Conservation (phyloP, 2,113 vertebrate species). For the Stercorarius parasiticus region DNA sequence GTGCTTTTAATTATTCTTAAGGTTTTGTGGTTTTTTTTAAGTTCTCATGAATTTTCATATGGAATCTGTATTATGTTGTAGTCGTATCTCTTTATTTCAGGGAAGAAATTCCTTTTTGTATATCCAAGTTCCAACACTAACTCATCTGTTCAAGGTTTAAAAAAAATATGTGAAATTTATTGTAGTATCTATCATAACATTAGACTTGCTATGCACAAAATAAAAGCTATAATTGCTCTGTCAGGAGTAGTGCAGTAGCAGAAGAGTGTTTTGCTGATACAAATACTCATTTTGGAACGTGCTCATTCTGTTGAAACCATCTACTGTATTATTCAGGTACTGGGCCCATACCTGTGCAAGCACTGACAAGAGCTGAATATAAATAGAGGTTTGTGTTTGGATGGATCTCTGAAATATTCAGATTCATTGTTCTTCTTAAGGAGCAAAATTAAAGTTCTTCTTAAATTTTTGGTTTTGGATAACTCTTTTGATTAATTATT, state of each 20-base stretch:
- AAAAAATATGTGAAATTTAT: neutral
- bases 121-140: neutral
- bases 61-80: neutral
- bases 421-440: neutral
- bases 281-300: neutral
- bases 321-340: neutral
- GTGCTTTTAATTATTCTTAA: neutral
- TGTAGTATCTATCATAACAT: neutral
- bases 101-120: neutral
- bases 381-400: neutral
- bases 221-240: neutral
- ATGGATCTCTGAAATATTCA: neutral
- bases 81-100: neutral
- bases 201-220: neutral
- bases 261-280: neutral
- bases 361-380: neutral
- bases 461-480: neutral
- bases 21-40: neutral
- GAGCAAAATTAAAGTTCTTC: neutral
- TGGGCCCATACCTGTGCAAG: neutral
- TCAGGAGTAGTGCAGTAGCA: neutral
- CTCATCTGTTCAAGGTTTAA: neutral
- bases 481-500: neutral
- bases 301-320: neutral
- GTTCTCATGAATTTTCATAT: neutral